Conservation (phyloP, 2,113 vertebrate species). For the Tragelaphus scriptus region DNA sequence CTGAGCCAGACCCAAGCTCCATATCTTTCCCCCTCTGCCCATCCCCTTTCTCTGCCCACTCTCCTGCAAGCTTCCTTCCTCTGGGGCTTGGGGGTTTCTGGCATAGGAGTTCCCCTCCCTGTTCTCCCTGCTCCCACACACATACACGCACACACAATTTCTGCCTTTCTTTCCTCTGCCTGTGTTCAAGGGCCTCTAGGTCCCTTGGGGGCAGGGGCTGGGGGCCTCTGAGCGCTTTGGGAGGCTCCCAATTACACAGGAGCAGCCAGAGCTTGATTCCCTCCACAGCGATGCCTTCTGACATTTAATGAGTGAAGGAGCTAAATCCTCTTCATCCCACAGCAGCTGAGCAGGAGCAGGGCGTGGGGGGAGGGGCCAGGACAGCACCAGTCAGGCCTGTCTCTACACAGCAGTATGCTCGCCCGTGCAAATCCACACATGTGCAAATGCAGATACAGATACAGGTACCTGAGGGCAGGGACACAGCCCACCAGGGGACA, state of each 20-base stretch:
- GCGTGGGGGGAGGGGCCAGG: background rate
- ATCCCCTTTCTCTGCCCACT: background rate
- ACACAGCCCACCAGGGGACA: background rate
- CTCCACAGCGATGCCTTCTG: constrained; percentile 59
- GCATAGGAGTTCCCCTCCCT: background rate
- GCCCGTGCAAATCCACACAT: background rate
- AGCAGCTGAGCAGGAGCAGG: background rate
- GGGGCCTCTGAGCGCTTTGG: background rate
- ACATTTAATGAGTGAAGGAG: constrained; percentile 72
- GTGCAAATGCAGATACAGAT: background rate
- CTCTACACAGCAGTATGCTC: background rate
- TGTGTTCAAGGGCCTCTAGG: constrained; percentile 31
- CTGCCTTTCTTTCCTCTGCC: constrained; percentile 9
- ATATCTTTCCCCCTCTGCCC: background rate
- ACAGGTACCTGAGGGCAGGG: background rate
- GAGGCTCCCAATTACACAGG: constrained; percentile 62
- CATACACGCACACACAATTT: background rate
- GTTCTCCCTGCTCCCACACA: background rate
- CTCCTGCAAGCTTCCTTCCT: background rate
- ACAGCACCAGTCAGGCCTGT: rapidly evolving
- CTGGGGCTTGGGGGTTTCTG: background rate
- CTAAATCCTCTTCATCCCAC: constrained; percentile 68
- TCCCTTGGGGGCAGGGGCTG: background rate
- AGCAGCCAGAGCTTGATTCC: constrained; percentile 44
- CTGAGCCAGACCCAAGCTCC: background rate